Base-by-base conservation (phyloP, 2,888 invertebrate species). In the Kuschelorhynchus macadamiae region DNA sequence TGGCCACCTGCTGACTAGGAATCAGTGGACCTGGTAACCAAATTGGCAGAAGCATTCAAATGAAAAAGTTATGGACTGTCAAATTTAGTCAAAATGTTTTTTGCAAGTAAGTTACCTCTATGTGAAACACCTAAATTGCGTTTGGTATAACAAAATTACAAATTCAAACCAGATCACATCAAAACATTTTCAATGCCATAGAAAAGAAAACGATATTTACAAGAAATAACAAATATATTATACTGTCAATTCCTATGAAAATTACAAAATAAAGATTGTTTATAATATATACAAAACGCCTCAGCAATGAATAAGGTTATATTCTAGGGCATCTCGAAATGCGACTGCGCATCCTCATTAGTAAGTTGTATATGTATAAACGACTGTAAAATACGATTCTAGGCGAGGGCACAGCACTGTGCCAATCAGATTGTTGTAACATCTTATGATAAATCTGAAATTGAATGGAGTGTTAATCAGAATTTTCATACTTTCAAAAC, bases 391-490 rank as follows among this genome's bases (percentile, higher is more conserved):
- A 77, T 74, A 74, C 72, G 71, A 73, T 70, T 74, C 72, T 75
- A 75, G 73, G 73, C 73, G 72, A 71, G 70, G 66, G 70, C 71
- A 72, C 73, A 72, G 72, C 68, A 69, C 64, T 73, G 71, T 57
- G 73, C 66, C 73, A 72, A 74, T 72, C 41, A 56, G 63, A 56
- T 70, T 70, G 73, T 65, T 68, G 39, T 71, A 71, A 67, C 72
- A 71, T 75, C 77, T 82, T 83, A 83, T 73, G 82, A 83, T 80
- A 83, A 80, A 81, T 83, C 82, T 83, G 79, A 46, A 81, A 82
- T 8, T n/a, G 12, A 36, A n/a, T 36, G 11, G 2, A 2, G 11
- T 36, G n/a, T n/a, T 2, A 36, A 3, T 36, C 7, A 25, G 25
- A 25, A 36, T 4, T 36, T n/a, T 36, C 3, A 7, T 11, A 36